Base-by-base conservation (phyloP, 2,888 invertebrate genomes). In the Anarsia innoxiella region DNA sequence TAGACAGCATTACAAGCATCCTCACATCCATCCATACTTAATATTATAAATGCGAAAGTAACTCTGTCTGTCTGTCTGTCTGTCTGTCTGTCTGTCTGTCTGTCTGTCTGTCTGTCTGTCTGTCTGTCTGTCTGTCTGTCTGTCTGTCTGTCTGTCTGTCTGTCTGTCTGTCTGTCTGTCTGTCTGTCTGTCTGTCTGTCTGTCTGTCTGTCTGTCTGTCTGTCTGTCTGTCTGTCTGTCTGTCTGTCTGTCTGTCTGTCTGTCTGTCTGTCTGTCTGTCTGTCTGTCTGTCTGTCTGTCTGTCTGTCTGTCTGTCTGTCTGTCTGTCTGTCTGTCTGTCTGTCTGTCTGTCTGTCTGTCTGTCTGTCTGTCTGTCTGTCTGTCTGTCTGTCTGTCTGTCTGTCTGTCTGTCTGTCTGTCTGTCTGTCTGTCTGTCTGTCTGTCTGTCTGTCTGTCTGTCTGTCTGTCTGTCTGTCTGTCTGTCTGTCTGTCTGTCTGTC, bases 391-490 rank as follows among this genome's bases (percentile, higher is more conserved):
- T 27, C 35, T 23, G 19, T 27, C 35, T 23, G 3, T 27, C 35
- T 23, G 11, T 16, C 35, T 23, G 12, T 27, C 35, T 23, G n/a
- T 27, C 35, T 23, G 9, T 27, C 35, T 23, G 19, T 27, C 35
- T 23, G 8, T 27, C 35, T 23, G 11, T 16, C 35, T 23, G 12
- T 27, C 27, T 23, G 19, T 27, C 35, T 23, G 12, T 27, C 35
- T 23, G 19, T 16, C 35, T 23, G 8, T 27, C 35, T 23, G 19
- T 27, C 35, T 23, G 12, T 27, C 35, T 23, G 19, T 27, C 35
- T 23, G 12, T 27, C 35, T 23, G 19, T 27, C 35, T 23, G 26
- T 16, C 35, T 23, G 26, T 27, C 28, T 23, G 26, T 27, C 35
- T 13, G 12, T 27, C 35, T 16, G 19, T 25, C 33, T 19, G 4